A percentile compares a stretch with the other conserved stretches of the same genome.
Evolutionary conservation across 2,797 vertebrate genomes (phyloP).

Genomic region (Sphenopsis melanotis): DNA sequence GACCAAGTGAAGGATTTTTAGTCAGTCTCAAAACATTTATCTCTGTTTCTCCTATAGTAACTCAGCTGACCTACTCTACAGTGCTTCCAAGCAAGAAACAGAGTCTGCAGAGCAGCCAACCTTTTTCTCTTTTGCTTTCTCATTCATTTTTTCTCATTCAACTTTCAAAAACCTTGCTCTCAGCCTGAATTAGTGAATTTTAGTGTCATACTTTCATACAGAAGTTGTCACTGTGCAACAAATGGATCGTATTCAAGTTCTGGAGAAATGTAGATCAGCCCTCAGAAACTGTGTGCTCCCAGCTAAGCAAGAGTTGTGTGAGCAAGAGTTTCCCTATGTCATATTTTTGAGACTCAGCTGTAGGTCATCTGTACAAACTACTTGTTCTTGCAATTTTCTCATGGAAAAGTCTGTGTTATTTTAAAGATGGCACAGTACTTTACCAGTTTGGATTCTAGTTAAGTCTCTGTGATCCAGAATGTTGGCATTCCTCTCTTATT

Average conservation of each 20-base stretch:
- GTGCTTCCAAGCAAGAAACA: neutral
- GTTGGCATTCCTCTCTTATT: neutral
- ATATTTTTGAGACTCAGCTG: neutral
- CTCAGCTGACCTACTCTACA: neutral
- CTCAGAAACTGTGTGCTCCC: neutral
- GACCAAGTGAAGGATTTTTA: neutral
- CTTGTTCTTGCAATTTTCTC: neutral
- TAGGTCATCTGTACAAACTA: neutral
- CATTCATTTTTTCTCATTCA: neutral
- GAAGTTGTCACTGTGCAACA: neutral
- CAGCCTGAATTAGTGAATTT: neutral
- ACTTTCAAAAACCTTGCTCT: neutral
- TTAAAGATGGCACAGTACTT: neutral
- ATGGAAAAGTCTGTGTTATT: neutral
- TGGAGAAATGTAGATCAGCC: neutral
- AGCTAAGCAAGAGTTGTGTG: neutral
- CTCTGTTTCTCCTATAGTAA: neutral
- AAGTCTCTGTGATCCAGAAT: neutral
- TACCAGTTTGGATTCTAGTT: neutral
- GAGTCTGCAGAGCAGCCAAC: neutral
- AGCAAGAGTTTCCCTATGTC: neutral
- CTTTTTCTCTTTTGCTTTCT: neutral
- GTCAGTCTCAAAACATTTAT: neutral
- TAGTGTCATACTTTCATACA: neutral
- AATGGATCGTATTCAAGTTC: neutral